phyloP scores from a whole-genome alignment of 2,113 vertebrate species.

The Esox niger region DNA sequence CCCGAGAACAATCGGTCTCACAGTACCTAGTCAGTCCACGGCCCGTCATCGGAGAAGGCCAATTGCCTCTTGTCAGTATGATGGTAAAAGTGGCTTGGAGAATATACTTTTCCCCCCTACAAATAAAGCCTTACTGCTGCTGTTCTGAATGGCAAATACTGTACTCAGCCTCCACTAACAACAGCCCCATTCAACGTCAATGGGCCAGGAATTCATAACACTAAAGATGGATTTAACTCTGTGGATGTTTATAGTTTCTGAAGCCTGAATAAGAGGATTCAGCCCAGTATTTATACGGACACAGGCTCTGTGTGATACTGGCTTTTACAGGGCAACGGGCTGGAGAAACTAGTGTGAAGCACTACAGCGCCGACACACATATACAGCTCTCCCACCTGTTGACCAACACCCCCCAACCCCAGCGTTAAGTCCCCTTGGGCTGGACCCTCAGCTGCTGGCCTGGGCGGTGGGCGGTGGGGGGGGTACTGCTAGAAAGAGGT shows the following conservation, averaged over 20 bases:
- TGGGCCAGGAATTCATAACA: slow-evolving; percentile 32
- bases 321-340: slow-evolving; percentile 15
- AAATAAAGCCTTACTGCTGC: slow-evolving; percentile 37
- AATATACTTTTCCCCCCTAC: slow-evolving; percentile 15
- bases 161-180: slow-evolving; percentile 43
- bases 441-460: slow-evolving; percentile 56
- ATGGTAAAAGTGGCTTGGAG: slow-evolving; percentile 34
- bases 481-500: slow-evolving; percentile 17
- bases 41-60: slow-evolving; percentile 57
- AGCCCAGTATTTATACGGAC: slow-evolving; percentile 24
- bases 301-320: slow-evolving; percentile 34
- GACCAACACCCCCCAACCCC: too few relatives aligned
- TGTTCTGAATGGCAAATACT: slow-evolving; percentile 33
- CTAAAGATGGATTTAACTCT: slow-evolving; percentile 15
- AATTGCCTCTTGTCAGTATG: slow-evolving; percentile 53
- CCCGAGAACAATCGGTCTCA: slow-evolving; percentile 40
- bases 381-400: slow-evolving; percentile 52
- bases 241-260: slow-evolving; percentile 43
- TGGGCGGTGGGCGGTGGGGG: slow-evolving; percentile 40
- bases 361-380: not conserved
- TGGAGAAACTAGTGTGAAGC: not conserved
- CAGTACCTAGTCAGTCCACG: slow-evolving; percentile 43
- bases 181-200: slow-evolving; percentile 43
- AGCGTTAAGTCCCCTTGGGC: too few relatives aligned
- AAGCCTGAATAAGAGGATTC: slow-evolving; percentile 54